A percentile compares a stretch with the other conserved stretches of the same genome.
These are phyloP conservation scores for Troides helena DNA, from an alignment of 2,888 invertebrate genomes.

Conservation along the genomic window DNA sequence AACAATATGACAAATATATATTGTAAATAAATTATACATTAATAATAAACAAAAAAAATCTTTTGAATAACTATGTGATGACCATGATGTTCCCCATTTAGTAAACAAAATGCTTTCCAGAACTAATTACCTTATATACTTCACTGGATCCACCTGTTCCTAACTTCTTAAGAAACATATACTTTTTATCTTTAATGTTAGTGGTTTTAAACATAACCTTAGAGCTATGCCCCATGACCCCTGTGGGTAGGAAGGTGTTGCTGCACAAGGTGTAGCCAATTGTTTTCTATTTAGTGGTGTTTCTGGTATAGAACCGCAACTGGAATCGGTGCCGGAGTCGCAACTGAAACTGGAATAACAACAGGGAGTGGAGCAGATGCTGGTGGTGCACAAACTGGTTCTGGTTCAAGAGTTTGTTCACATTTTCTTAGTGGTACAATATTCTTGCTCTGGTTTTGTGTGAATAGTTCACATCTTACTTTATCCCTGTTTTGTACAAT, in stretches of 20 bases:
- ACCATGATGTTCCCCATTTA: too few relatives aligned
- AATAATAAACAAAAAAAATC: too few relatives aligned
- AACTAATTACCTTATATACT: conserved; percentile 82
- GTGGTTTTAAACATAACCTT: conserved; percentile 74
- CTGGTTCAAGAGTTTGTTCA: conserved; percentile 3
- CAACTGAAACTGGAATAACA: not conserved
- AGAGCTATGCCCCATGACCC: conserved; percentile 49
- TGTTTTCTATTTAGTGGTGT: conserved; percentile 60
- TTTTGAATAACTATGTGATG: too few relatives aligned
- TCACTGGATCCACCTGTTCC: conserved; percentile 95
- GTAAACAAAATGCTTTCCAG: not conserved
- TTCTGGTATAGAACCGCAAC: conserved; percentile 44
- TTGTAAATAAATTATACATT: too few relatives aligned
- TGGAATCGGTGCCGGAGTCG: not conserved
- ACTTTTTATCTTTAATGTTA: conserved; percentile 85
- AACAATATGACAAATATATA: conserved; percentile 7
- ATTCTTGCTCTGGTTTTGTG: conserved; percentile 46
- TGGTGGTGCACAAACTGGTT: not conserved
- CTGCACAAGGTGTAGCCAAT: conserved; percentile 53
- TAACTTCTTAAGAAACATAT: conserved; percentile 86
- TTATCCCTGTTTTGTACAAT: conserved; percentile 57
- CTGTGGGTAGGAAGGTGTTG: conserved; percentile 72
- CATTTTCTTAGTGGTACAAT: conserved; percentile 33
- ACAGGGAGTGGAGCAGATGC: not conserved
- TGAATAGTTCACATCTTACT: conserved; percentile 64